Evolutionary conservation across 2,113 vertebrate genomes (phyloP).

Genomic region (Otocyon megalotis): DNA sequence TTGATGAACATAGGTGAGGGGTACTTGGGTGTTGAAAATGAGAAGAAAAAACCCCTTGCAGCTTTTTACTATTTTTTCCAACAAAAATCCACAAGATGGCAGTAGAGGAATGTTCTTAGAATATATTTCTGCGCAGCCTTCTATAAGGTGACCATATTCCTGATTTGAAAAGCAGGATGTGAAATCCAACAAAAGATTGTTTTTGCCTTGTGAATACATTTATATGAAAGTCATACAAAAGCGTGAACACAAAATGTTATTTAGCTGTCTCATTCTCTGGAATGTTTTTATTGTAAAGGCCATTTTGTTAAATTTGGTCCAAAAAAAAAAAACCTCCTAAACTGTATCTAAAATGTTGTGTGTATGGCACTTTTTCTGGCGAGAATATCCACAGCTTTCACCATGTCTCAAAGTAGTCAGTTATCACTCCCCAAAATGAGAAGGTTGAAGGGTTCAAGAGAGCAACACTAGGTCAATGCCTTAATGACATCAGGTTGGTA

Average conservation of each 20-base stretch:
- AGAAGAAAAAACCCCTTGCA: background rate
- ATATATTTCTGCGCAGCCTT: background rate
- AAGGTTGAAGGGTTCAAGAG: background rate
- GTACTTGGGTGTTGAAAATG: background rate
- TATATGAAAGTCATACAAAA: slow-evolving; percentile 36
- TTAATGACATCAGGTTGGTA: background rate
- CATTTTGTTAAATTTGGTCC: slow-evolving; percentile 45
- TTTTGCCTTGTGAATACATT: slow-evolving; percentile 55
- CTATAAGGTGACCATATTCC: slow-evolving; percentile 60
- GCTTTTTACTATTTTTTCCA: slow-evolving; percentile 40
- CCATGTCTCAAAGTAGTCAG: background rate
- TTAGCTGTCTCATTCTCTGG: slow-evolving; percentile 15
- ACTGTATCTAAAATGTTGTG: background rate
- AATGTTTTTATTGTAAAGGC: slow-evolving; percentile 52
- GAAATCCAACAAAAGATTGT: slow-evolving; percentile 56
- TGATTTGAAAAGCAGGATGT: slow-evolving; percentile 57
- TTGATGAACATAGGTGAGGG: background rate
- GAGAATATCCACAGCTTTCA: background rate
- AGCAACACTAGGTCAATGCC: background rate
- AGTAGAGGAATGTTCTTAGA: slow-evolving; percentile 57
- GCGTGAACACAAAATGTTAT: background rate
- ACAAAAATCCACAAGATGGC: slow-evolving; percentile 73
- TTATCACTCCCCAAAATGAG: background rate
- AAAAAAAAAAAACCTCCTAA: background rate
- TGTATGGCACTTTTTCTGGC: background rate